A percentile compares a stretch with the other conserved stretches of the same genome.
phyloP scores from a whole-genome alignment of 2,113 vertebrate genomes.

The Anguilla rostrata region DNA sequence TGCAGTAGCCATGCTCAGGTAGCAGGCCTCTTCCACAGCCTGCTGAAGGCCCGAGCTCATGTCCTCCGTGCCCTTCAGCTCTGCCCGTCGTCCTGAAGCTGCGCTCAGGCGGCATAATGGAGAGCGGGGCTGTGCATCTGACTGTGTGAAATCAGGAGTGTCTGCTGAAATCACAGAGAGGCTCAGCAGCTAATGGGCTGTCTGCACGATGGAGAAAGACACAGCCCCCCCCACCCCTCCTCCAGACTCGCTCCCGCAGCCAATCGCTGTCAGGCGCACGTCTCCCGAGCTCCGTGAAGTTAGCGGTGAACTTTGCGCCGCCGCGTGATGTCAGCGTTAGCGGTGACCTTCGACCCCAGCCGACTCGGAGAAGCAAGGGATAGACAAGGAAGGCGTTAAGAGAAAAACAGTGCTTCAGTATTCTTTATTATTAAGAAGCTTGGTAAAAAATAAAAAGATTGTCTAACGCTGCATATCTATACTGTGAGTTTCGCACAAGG shows the following conservation, averaged over 20 bases:
- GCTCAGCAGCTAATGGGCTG: neutral
- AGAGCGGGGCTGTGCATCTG: neutral
- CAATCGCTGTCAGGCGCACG: slow-evolving; percentile 9
- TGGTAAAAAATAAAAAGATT: slow-evolving; percentile 19
- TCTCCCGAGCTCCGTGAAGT: no score
- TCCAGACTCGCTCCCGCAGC: neutral
- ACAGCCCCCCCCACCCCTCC: neutral
- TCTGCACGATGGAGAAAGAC: neutral
- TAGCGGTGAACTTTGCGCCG: no score
- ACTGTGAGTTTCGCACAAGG: slow-evolving; percentile 1
- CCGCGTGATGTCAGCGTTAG: slow-evolving; percentile 16
- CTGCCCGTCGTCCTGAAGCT: neutral
- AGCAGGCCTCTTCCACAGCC: neutral
- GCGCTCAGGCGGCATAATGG: neutral
- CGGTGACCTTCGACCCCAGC: slow-evolving; percentile 15
- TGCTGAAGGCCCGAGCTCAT: neutral
- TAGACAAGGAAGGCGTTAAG: neutral
- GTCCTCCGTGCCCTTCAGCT: neutral
- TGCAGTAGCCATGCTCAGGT: no score
- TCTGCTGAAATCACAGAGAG: neutral
- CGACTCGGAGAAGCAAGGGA: neutral
- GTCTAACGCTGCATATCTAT: slow-evolving; percentile 20
- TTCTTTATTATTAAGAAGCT: slow-evolving; percentile 21
- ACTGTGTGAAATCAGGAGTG: neutral
- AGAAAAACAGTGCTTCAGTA: neutral